phyloP scores from a whole-genome alignment of 2,113 vertebrate species.

The Protobothrops flavoviridis region DNA sequence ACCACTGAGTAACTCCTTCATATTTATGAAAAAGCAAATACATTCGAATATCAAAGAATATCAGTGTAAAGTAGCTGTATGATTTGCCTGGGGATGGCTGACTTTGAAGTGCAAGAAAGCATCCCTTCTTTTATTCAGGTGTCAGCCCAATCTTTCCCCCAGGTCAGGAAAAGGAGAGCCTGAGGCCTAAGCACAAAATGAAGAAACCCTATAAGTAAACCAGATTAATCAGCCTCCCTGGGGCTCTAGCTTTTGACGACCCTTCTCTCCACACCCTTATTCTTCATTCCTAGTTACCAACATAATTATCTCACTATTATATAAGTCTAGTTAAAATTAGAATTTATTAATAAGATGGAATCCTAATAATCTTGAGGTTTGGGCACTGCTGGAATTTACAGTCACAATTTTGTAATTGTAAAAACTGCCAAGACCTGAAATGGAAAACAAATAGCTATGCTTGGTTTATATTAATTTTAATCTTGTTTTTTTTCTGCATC shows the following conservation, averaged over 20 bases:
- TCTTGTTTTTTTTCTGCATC: no score
- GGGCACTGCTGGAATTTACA: background rate
- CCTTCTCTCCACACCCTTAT: background rate
- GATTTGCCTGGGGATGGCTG: background rate
- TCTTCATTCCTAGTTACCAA: background rate
- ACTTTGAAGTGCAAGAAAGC: background rate
- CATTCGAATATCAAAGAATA: conserved; percentile 5
- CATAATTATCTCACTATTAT: background rate
- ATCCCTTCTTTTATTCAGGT: background rate
- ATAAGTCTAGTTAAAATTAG: background rate
- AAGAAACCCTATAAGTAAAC: conserved; percentile 12
- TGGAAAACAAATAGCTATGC: background rate
- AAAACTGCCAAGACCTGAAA: background rate
- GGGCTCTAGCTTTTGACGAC: background rate
- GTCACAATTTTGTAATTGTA: background rate
- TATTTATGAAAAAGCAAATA: background rate
- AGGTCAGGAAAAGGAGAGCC: background rate
- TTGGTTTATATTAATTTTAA: background rate
- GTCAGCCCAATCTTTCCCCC: background rate
- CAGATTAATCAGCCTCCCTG: background rate
- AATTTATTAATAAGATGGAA: background rate
- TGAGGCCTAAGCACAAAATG: conserved; percentile 5
- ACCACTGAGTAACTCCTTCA: background rate
- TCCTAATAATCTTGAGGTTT: background rate
- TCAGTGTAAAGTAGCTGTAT: background rate